Base-by-base conservation (phyloP, 2,888 invertebrate species). In the Thecophora atra region DNA sequence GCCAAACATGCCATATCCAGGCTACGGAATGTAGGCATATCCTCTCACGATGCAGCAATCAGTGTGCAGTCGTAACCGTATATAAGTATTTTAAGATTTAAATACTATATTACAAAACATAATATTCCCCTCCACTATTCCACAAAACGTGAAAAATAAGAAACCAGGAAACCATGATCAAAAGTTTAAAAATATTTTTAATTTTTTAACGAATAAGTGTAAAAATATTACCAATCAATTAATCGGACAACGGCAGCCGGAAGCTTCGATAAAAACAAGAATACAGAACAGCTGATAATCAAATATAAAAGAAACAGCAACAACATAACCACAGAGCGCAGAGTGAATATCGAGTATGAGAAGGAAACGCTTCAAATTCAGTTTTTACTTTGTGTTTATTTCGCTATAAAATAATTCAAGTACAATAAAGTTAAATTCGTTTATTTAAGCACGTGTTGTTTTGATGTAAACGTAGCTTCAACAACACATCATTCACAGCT, bases 1-100 rank as follows among this genome's bases (percentile, higher is more conserved):
- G 78, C 86, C 85, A 75, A 86, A 85, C 78, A 86, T 86, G 84
- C 81, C 85, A 73, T 86, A 85, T 81, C 84, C 83, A 75, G 83
- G 82, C 76, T 87, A 87, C 81, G 82, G 81, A 80, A 83, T 86
- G 86, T 85, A 86, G 85, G 84, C 83, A 73, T 62, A 63, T 24
- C 58, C 15, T 24, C 54, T 26, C 64, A 54, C 17, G 26, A 28
- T 60, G 47, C 28, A 21, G 51, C 78, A 58, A 66, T 30, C 26
- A 60, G 42, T 60, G 67, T 70, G 63, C 63, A 63, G 51, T 70
- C 51, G 52, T 58, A 51, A 30, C 47, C 60, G 62, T 51, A 69
- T 64, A 24, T 47, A 64, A 5, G 15, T 28, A 13, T 51, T 15
- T 17, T 5, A 13, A 26, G 15, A 60, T 60, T 28, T 52, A 66